Conservation (phyloP, 2,797 vertebrate genomes). For the Pseudopleuronectes americanus region DNA sequence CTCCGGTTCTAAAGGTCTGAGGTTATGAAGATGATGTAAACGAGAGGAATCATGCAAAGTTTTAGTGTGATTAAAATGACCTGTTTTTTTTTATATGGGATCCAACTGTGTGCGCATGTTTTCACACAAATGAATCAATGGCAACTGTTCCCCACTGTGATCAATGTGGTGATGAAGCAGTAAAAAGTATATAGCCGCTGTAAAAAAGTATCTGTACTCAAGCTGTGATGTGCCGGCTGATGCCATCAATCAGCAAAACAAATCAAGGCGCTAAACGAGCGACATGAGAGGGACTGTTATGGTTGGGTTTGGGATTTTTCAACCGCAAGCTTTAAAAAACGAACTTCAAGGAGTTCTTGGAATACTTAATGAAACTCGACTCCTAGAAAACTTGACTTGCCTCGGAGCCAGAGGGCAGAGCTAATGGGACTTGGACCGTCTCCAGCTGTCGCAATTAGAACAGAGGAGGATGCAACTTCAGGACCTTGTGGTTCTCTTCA, state of each 20-base stretch:
- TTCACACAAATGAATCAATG: background rate
- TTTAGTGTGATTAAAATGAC: background rate
- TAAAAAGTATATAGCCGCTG: background rate
- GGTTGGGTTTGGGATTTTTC: constrained; percentile 44
- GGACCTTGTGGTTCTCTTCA: constrained; percentile 20
- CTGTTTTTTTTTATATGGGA: background rate
- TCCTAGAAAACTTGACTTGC: constrained; percentile 44
- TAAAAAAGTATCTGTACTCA: background rate
- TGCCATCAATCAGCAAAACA: constrained; percentile 31
- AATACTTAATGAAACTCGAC: constrained; percentile 49
- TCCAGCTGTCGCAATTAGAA: constrained; percentile 57
- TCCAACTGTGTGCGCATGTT: too few relatives aligned
- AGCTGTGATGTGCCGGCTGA: constrained; percentile 11
- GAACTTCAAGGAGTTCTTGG: constrained; percentile 49
- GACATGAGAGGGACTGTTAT: constrained; percentile 20
- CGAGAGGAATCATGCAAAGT: too few relatives aligned
- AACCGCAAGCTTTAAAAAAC: constrained; percentile 46
- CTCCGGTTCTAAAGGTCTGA: background rate
- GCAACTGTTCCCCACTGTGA: background rate
- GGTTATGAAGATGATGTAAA: background rate
- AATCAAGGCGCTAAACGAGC: constrained; percentile 37
- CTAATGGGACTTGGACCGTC: constrained; percentile 42
- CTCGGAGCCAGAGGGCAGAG: constrained; percentile 51
- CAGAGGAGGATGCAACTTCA: constrained; percentile 31
- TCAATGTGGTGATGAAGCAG: background rate